A percentile compares a stretch with the other conserved stretches of the same genome.
phyloP scores from a whole-genome alignment of 1,140 invertebrate genomes.

The Oscheius sp. region DNA sequence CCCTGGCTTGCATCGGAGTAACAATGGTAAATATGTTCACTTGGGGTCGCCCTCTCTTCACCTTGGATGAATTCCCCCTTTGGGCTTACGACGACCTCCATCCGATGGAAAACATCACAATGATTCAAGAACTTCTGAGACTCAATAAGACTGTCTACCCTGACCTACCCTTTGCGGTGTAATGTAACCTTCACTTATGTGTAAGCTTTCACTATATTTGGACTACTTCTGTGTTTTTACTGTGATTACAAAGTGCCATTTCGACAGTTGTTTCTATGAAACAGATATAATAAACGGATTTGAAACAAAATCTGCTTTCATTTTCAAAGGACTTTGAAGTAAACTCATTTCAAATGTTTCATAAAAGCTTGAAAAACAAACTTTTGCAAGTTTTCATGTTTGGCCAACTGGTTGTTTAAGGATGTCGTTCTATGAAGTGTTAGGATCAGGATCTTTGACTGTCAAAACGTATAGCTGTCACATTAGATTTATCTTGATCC shows the following conservation, averaged over 20 bases:
- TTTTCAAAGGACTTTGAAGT: no score
- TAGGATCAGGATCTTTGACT: no score
- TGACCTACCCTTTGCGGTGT: neutral
- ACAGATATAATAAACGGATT: neutral
- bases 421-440: no score
- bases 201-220: neutral
- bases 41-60: conserved; percentile 51
- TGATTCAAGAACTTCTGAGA: neutral
- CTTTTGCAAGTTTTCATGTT: no score
- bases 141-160: conserved; percentile 1
- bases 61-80: conserved; percentile 53
- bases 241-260: neutral
- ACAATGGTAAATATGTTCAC: conserved; percentile 34
- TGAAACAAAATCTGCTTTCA: no score
- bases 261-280: conserved; percentile 1
- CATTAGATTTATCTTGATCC: no score
- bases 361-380: no score
- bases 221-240: neutral
- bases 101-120: neutral
- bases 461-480: no score
- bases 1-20: conserved; percentile 24
- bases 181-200: neutral
- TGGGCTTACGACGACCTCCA: conserved; percentile 44
- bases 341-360: no score
- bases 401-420: no score